phyloP scores from a whole-genome alignment of 2,113 vertebrate genomes.

The Phaethon lepturus region DNA sequence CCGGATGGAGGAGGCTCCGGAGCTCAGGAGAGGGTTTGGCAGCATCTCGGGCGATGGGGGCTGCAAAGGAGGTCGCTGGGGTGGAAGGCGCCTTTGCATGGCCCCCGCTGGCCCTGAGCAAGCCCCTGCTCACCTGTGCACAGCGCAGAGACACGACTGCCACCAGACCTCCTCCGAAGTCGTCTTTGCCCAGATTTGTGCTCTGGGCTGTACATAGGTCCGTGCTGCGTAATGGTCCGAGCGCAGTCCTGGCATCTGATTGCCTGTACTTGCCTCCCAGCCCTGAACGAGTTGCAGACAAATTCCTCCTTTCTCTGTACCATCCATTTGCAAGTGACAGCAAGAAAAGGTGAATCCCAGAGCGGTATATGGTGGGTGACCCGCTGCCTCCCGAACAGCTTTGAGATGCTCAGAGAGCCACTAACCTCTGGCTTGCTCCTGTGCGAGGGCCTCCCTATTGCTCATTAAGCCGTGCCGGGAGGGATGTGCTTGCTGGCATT shows the following conservation, averaged over 20 bases:
- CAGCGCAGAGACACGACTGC: not conserved
- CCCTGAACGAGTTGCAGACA: not conserved
- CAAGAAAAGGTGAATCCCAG: not conserved
- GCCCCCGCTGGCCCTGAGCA: not conserved
- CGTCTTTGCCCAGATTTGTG: not conserved
- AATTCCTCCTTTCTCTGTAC: not conserved
- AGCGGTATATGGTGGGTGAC: not conserved
- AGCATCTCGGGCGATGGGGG: rapidly evolving
- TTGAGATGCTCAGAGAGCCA: rapidly evolving
- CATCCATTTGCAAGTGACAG: not conserved
- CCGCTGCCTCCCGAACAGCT: rapidly evolving
- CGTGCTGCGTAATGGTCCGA: not conserved
- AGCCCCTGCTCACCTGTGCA: not conserved
- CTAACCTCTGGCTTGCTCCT: rapidly evolving
- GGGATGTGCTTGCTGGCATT: rapidly evolving
- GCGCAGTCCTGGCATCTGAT: rapidly evolving
- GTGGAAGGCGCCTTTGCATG: not conserved
- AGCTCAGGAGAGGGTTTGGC: not conserved
- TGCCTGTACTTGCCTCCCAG: not conserved
- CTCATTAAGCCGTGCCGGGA: rapidly evolving
- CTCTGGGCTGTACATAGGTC: rapidly evolving
- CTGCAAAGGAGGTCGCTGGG: rapidly evolving
- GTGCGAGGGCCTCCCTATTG: rapidly evolving
- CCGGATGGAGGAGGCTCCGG: rapidly evolving
- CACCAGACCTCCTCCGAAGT: not conserved